Conservation (phyloP, 2,797 vertebrate genomes). For the Otolemur crassicaudatus region DNA sequence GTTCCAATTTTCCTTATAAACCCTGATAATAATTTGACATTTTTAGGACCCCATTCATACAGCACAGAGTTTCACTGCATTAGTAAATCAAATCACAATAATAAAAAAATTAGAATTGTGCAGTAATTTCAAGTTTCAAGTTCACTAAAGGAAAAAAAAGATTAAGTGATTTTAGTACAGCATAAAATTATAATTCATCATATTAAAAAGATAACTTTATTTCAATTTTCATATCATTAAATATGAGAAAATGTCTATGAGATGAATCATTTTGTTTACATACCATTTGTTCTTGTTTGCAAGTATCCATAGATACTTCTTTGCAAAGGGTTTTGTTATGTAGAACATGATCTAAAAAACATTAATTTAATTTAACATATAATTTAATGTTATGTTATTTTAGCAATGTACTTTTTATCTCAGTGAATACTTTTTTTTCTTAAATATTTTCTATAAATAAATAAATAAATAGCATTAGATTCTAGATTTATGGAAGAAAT, state of each 20-base stretch:
- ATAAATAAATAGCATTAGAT: neutral
- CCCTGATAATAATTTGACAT: constrained; percentile 11
- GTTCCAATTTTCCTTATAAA: constrained; percentile 47
- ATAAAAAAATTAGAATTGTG: constrained; percentile 58
- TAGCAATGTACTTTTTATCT: neutral
- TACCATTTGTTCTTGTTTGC: neutral
- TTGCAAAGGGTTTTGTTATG: neutral
- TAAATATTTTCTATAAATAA: neutral
- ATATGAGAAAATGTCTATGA: neutral
- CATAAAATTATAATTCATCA: neutral
- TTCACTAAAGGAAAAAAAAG: neutral
- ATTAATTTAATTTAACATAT: too few species aligned
- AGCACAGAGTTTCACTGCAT: neutral
- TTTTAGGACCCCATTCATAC: neutral
- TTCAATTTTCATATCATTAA: neutral
- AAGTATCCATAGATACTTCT: neutral
- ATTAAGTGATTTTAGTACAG: neutral
- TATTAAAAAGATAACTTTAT: neutral
- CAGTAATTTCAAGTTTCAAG: constrained; percentile 41
- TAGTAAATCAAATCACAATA: constrained; percentile 41
- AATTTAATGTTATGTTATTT: neutral
- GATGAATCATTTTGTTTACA: neutral
- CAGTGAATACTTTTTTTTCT: neutral
- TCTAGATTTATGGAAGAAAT: neutral
- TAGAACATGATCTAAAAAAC: neutral